Conservation (phyloP, 2,113 vertebrate species). For the Guaruba guarouba region DNA sequence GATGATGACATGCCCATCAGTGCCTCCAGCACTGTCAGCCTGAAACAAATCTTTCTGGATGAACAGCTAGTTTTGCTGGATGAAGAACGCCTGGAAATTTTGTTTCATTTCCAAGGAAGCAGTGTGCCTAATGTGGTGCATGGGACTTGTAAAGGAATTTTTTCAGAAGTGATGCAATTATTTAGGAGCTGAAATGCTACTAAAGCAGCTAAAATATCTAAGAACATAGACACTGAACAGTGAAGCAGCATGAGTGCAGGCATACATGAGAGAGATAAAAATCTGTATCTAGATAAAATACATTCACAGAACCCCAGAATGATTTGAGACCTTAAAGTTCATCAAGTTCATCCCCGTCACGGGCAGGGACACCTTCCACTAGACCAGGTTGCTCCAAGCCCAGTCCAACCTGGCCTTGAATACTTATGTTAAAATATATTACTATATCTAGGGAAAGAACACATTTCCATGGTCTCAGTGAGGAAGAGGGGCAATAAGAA, state of each 20-base stretch:
- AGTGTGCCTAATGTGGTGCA: background rate
- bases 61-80: background rate
- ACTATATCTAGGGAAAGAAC: background rate
- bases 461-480: background rate
- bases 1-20: background rate
- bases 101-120: background rate
- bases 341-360: background rate
- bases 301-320: background rate
- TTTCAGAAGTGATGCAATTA: background rate
- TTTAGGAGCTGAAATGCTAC: background rate
- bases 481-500: background rate
- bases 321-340: background rate
- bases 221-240: background rate
- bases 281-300: background rate
- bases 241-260: background rate
- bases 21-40: fast-evolving
- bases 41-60: background rate
- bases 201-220: background rate
- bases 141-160: background rate
- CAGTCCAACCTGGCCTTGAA: background rate
- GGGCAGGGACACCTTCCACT: background rate
- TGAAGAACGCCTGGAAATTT: background rate
- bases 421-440: background rate
- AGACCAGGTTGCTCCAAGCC: background rate
- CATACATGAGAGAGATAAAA: background rate